phyloP scores from a whole-genome alignment of 2,797 vertebrate species.

The Dipus sagitta region DNA sequence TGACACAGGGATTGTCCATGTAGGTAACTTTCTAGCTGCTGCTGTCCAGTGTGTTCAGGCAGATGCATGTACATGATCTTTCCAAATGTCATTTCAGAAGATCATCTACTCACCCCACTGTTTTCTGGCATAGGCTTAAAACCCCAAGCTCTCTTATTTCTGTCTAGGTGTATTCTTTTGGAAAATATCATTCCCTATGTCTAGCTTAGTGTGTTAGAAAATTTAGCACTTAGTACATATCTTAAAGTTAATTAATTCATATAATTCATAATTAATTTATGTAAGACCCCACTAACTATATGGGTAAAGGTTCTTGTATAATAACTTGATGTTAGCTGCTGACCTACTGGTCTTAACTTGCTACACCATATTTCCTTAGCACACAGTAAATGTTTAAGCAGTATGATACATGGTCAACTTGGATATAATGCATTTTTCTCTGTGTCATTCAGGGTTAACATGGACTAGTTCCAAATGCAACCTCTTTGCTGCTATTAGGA shows the following conservation, averaged over 20 bases:
- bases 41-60: not conserved
- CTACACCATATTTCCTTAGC: conserved; percentile 53
- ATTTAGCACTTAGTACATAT: conserved; percentile 1
- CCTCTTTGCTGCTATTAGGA: not conserved
- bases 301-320: conserved; percentile 55
- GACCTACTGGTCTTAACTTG: conserved; percentile 69
- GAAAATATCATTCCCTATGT: not conserved
- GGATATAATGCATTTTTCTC: conserved; percentile 55
- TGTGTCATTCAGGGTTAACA: conserved; percentile 45
- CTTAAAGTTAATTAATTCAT: not conserved
- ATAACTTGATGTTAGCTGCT: conserved; percentile 69
- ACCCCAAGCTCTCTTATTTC: not conserved
- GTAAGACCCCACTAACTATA: not conserved
- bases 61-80: not conserved
- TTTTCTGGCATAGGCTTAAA: conserved; percentile 9
- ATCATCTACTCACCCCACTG: not conserved
- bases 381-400: conserved; percentile 65
- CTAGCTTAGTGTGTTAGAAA: not conserved
- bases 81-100: not conserved
- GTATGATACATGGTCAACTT: conserved; percentile 80
- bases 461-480: conserved; percentile 50
- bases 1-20: not conserved
- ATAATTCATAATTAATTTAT: not conserved
- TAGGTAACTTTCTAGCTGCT: not conserved
- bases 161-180: not conserved